These are phyloP conservation scores for Zaprionus capensis DNA, from an alignment of 1,140 invertebrate genomes.

Conservation along the genomic window DNA sequence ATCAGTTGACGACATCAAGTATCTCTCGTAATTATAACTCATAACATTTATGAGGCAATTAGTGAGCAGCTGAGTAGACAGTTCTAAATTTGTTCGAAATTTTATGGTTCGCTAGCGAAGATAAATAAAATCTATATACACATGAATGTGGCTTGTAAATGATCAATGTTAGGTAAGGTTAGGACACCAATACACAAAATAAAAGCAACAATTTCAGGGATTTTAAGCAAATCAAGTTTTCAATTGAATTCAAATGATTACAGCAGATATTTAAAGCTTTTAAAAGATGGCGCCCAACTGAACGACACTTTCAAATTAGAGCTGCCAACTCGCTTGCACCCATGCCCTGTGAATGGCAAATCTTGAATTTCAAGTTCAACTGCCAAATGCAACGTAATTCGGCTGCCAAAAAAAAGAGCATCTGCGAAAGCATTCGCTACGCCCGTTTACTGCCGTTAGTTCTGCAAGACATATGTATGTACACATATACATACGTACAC, in stretches of 20 bases:
- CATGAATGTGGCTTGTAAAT: not conserved
- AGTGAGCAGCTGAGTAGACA: constrained; percentile 9
- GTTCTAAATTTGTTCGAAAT: constrained; percentile 12
- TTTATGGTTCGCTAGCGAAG: constrained; percentile 7
- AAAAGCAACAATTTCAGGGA: not conserved
- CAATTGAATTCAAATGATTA: not conserved
- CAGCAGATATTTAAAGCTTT: not conserved
- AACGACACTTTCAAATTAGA: not conserved
- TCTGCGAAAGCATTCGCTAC: not conserved
- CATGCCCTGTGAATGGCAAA: constrained; percentile 3
- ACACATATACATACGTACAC: not conserved
- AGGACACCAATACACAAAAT: not conserved
- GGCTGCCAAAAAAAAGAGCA: not conserved
- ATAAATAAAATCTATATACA: constrained; percentile 2
- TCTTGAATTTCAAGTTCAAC: not conserved
- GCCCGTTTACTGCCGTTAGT: constrained; percentile 1
- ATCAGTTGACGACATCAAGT: constrained; percentile 22
- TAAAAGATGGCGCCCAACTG: not conserved
- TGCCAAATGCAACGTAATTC: not conserved
- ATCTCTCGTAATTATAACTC: constrained; percentile 22
- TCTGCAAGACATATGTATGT: not conserved
- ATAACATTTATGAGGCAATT: constrained; percentile 10
- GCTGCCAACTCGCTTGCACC: not conserved
- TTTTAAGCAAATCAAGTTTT: not conserved
- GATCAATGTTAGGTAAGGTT: constrained; percentile 1